Base-by-base conservation (phyloP, 1,140 invertebrate genomes). In the Lineus longissimus region DNA sequence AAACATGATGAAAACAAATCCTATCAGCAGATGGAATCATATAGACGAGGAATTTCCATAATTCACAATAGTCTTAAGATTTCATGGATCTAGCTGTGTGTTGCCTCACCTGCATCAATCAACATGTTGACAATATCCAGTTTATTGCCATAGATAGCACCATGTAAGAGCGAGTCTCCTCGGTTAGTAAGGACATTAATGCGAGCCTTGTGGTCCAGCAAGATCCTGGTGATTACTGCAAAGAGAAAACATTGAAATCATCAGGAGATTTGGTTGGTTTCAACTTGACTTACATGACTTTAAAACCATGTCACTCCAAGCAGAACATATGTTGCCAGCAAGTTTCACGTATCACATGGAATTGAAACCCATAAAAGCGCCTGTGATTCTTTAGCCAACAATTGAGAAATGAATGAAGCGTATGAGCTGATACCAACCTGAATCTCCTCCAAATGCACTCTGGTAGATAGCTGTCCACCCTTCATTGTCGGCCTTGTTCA, bases 391-490 rank as follows among this genome's bases (percentile, higher is more conserved):
- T n/a, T n/a, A n/a, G n/a, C n/a, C n/a, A n/a, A n/a, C n/a, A n/a
- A n/a, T n/a, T n/a, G 33, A 36, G 33, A 36, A 4, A 36, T 7
- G 33, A 15, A 36, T 36, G 4, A 36, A 36, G 6, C 33, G 4
- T 36, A 15, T 15, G 6, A 4, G 6, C 4, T 36, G 4, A 36
- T 36, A 36, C 33, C 4, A 4, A 79, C 77, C 77, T 58, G 66
- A 54, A 62, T 77, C 72, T 69, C 74, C 73, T 58, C 67, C 71
- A 63, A 70, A 74, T 15, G 72, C 74, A 65, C 73, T 66, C 33
- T 77, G 73, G 55, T 71, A 74, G 19, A 79, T 62, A 2, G 77
- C 73, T 22, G 71, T 75, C 70, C 73, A 77, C 23, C 72, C 71
- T 31, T 73, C 63, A n/a, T 55, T 70, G 59, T 79, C 77, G 15